Base-by-base conservation (phyloP, 1,140 invertebrate species). In the Penaeus japonicus region DNA sequence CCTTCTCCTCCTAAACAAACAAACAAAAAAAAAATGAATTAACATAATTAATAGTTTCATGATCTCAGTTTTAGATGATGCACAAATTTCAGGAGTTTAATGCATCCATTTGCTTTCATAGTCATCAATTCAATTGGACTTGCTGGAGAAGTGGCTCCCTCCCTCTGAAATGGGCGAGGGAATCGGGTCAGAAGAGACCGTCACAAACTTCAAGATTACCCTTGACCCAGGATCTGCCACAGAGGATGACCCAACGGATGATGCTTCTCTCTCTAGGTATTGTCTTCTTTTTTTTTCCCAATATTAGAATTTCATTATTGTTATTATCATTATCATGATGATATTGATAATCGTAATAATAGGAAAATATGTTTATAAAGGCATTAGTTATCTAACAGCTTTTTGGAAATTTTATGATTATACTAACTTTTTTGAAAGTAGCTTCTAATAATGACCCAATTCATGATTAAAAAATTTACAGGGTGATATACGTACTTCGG, bases 101-200 rank as follows among this genome's bases (percentile, higher is more conserved):
- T 47, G 5, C 15, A 47, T 54, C 18, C 47, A 55, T n/a, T 85
- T 35, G 77, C 0, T 24, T 4, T 65, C 54, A 53, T 59, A 89
- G 87, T 77, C 73, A 22, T 24, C 27, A 4, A 89, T 89, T 35
- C 87, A 84, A 62, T 59, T 89, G 17, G 87, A 89, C 27, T 70
- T 89, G 27, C 30, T 89, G 77, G 87, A 89, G 77, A 84, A 89
- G 59, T 89, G 87, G 87, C 87, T 89, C 24, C 87, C 87, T n/a
- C 87, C 87, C 22, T 39, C 82, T n/a, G 87, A 84, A 35, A 39
- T 39, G 27, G 59, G 27, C 10, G 77, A 79, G 30, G 57, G 70
- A 20, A 24, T 30, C 7, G 70, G 62, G 2, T 18, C 39, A 18
- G 87, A 89, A n/a, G 87, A 89, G 32, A 89, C 87, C 10, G 75